Evolutionary conservation across 2,113 vertebrate genomes (phyloP).

Genomic region (Hyperopisus bebe): DNA sequence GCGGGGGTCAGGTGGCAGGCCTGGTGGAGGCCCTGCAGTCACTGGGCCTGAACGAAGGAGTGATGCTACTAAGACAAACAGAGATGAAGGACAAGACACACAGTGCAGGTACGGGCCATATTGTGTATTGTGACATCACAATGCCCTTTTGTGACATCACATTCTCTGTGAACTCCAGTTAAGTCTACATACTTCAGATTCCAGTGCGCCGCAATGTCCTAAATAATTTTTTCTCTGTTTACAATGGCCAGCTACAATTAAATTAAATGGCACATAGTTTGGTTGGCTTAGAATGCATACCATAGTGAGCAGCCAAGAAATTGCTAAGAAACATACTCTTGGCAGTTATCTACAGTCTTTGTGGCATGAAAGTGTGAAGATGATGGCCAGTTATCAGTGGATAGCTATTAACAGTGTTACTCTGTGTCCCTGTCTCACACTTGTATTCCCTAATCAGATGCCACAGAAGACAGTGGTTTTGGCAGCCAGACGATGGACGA

Average conservation of each 20-base stretch:
- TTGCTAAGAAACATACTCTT: not conserved
- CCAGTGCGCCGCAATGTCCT: not conserved
- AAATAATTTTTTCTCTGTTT: not conserved
- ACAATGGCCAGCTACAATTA: not conserved
- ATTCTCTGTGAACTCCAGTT: not conserved
- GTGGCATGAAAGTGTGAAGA: not conserved
- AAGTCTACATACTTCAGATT: not conserved
- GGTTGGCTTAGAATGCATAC: not conserved
- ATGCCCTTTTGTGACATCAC: not conserved
- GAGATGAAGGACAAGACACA: slow-evolving; percentile 70
- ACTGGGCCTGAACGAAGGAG: slow-evolving; percentile 78
- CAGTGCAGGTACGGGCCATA: slow-evolving; percentile 65
- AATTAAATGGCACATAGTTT: not conserved
- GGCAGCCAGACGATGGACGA: slow-evolving; percentile 79
- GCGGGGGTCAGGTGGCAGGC: slow-evolving; percentile 71
- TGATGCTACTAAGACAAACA: slow-evolving; percentile 64
- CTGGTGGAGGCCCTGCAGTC: slow-evolving; percentile 75
- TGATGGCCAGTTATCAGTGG: not conserved
- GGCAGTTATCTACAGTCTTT: not conserved
- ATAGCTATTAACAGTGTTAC: not conserved
- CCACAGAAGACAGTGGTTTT: slow-evolving; percentile 87
- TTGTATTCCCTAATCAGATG: slow-evolving; percentile 56
- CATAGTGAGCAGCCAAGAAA: not conserved
- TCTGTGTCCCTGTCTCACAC: not conserved
- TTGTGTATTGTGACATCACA: not conserved